Evolutionary conservation across 2,113 vertebrate species (phyloP), one percentile per base, ranked within the genome.

Genomic region (Trematocara unimaculatum): DNA sequence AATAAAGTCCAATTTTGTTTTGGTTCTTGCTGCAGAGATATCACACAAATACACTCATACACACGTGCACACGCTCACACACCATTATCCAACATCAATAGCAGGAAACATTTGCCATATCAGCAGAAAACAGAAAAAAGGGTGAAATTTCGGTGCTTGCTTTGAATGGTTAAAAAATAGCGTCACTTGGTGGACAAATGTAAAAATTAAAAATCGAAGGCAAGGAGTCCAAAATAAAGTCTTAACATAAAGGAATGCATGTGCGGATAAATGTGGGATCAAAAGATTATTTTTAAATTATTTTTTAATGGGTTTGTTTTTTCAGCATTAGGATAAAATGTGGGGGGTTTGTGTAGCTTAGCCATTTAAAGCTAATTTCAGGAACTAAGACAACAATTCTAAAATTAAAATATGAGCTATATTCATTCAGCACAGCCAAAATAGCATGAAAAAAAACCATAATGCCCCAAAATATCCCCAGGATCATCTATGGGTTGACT

Each of bases 141-240:
- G 0, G 10, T 64, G 33, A 64, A 0, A 38, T 64, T 38, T 64
- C 20, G 60, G 31, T 38, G 60, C 60, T 13, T 20, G 60, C 18
- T 13, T 64, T 38, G 18, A 20, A 64, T 64, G 6, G 60, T 64
- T 38, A 38, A n/a, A 35, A 64, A 64, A 38, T 38, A 20, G 60
- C 10, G 6, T n/a, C 11, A 64, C 18, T 18, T 3, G 18, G 33
- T 38, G 33, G 33, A 64, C 6, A 64, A 64, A 64, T 64, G 18
- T 38, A 64, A 64, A 38, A 35, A 35, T 64, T 64, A 5, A 12
- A 64, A 64, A 38, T 38, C 3, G 3, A 64, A 38, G 10, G 18
- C 33, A 2, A 20, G 60, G 0, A 8, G 2, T 38, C 18, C 10
- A 38, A 64, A 38, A 64, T 38, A 64, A 64, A 64, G 33, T 64